Conservation (phyloP, 2,888 invertebrate genomes). For the Barypeithes pellucidus region DNA sequence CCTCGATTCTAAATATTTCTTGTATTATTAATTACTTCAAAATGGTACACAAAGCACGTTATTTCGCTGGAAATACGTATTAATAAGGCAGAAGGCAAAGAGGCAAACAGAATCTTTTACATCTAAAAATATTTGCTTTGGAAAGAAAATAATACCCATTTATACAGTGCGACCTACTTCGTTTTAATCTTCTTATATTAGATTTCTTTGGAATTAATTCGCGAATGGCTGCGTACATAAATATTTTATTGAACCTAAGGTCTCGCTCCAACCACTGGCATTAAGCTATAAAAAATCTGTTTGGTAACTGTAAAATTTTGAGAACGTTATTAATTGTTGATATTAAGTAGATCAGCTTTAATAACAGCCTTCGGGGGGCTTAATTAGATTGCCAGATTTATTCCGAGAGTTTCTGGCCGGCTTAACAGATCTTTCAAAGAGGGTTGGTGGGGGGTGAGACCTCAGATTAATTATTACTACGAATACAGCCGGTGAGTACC, state of each 20-base stretch:
- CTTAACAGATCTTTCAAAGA: too few species aligned
- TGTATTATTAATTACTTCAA: slow-evolving; percentile 11
- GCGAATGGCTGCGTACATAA: not conserved
- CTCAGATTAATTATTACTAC: too few species aligned
- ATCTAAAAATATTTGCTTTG: slow-evolving; percentile 1
- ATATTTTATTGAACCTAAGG: not conserved
- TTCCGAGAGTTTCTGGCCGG: too few species aligned
- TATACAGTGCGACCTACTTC: not conserved
- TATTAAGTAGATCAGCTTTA: too few species aligned
- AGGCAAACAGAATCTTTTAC: slow-evolving; percentile 11
- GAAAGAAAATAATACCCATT: not conserved
- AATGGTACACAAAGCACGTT: not conserved
- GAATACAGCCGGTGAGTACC: too few species aligned
- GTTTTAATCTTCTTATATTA: slow-evolving; percentile 13
- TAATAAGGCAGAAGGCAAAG: slow-evolving; percentile 12
- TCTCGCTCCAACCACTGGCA: too few species aligned
- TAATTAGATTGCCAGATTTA: too few species aligned
- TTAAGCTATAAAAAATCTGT: too few species aligned
- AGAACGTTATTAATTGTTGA: too few species aligned
- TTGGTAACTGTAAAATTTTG: too few species aligned
- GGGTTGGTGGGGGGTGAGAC: too few species aligned
- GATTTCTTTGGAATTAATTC: not conserved
- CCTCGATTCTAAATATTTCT: not conserved
- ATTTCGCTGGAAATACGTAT: slow-evolving; percentile 11
- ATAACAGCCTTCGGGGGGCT: too few species aligned